phyloP scores from a whole-genome alignment of 2,113 vertebrate species.

The Melanostigma gelatinosum region DNA sequence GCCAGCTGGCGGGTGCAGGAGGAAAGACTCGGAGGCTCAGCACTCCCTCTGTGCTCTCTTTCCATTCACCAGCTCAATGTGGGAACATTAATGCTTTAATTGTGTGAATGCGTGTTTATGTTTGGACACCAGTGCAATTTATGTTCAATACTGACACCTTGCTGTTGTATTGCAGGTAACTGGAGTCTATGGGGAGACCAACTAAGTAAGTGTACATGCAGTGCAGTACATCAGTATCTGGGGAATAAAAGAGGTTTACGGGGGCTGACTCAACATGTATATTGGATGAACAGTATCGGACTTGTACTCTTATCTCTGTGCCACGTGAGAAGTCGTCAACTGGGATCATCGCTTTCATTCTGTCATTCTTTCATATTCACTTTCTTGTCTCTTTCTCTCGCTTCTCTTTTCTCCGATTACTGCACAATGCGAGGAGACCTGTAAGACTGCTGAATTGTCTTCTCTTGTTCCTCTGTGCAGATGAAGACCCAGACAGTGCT shows the following conservation, averaged over 20 bases:
- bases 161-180: conserved; percentile 88
- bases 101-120: conserved; percentile 24
- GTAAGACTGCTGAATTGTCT: not conserved
- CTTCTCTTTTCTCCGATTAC: not conserved
- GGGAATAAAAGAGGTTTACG: not conserved
- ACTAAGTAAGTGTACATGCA: conserved; percentile 89
- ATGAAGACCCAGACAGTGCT: conserved; percentile 95
- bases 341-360: conserved; percentile 7
- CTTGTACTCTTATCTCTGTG: conserved; percentile 20
- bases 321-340: conserved; percentile 13
- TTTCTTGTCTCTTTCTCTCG: not conserved
- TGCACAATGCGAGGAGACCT: not conserved
- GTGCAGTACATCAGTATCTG: not conserved
- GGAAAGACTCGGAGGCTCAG: conserved; percentile 36
- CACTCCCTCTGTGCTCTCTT: conserved; percentile 21
- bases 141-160: conserved; percentile 39
- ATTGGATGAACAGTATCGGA: not conserved
- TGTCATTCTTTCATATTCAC: not conserved
- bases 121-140: conserved; percentile 20
- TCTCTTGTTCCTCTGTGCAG: conserved; percentile 62
- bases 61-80: conserved; percentile 31
- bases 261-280: not conserved
- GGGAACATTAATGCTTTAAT: conserved; percentile 31
- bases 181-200: conserved; percentile 98
- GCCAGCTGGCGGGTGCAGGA: conserved; percentile 56